Base-by-base conservation (phyloP, 2,888 invertebrate genomes). In the Drosophila percnosoma region DNA sequence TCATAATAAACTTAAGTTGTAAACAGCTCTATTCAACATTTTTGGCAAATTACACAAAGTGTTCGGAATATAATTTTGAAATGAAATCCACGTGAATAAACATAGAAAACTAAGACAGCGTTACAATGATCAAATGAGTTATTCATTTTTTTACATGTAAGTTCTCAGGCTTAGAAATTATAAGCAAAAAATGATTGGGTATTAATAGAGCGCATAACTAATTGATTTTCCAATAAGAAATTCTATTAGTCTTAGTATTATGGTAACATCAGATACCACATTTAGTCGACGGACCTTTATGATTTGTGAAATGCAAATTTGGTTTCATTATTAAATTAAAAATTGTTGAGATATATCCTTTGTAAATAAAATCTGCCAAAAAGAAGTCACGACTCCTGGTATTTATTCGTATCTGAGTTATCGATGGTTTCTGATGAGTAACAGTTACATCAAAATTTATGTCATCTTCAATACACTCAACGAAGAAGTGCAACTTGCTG, bases 1-100 rank as follows among this genome's bases (percentile, higher is more conserved):
- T 72, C 89, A 68, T 88, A 88, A 85, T 88, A 86, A 76, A 85
- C 60, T 66, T 85, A 89, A 87, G 83, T 87, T 83, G 75, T 75
- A 85, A 85, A 64, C 90, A 87, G 82, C 65, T 82, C 78, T 59
- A 72, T 61, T 60, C 38, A 58, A 79, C n/a, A 62, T 31, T 49
- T 65, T 63, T 58, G 65, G 57, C 58, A 73, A 73, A 73, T 38
- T 61, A 54, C 65, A 55, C n/a, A 45, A 65, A 65, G 65, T 76
- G 71, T 70, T 65, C 63, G 51, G 59, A 75, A 52, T 64, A 55
- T 31, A 63, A 63, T 58, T 68, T 62, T 59, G 45, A 75, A 74
- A 49, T 62, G 40, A 54, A 57, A 54, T 48, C 10, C 29, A 53
- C 21, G 51, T 49, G n/a, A 70, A 65, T 62, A 52, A 74, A 74